Evolutionary conservation across 1,140 invertebrate species (phyloP).

Genomic region (Drusus annulatus): DNA sequence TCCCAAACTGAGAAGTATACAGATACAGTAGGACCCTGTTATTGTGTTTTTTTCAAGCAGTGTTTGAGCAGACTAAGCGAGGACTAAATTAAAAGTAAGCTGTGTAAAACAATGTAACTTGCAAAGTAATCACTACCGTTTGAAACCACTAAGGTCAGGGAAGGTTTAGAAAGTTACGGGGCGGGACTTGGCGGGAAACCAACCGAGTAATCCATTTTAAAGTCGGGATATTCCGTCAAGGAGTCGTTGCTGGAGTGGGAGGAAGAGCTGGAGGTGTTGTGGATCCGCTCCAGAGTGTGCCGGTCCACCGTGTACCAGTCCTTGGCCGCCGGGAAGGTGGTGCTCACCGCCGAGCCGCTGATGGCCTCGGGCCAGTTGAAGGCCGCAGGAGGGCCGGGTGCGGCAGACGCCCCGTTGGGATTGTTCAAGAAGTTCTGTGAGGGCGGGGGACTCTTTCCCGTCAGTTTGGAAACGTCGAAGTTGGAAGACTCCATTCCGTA

Average conservation of each 20-base stretch:
- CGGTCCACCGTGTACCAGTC: conserved; percentile 17
- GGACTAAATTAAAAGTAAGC: too few species aligned
- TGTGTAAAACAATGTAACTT: too few species aligned
- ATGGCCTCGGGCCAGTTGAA: conserved; percentile 49
- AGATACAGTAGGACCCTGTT: too few species aligned
- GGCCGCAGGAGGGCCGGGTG: neutral
- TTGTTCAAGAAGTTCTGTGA: conserved; percentile 62
- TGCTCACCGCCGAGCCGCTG: conserved; percentile 34
- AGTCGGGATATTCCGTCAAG: conserved; percentile 38
- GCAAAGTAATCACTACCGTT: too few species aligned
- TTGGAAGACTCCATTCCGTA: conserved; percentile 54
- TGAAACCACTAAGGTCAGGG: too few species aligned
- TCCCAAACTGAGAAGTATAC: too few species aligned
- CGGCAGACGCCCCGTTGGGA: neutral
- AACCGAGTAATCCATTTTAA: conserved; percentile 61
- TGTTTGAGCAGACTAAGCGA: too few species aligned
- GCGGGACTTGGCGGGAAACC: conserved; percentile 66
- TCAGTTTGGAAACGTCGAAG: conserved; percentile 65
- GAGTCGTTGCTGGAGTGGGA: conserved; percentile 46
- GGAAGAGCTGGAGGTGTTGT: conserved; percentile 16
- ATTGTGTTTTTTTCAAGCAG: too few species aligned
- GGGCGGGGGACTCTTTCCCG: conserved; percentile 67
- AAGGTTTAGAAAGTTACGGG: conserved; percentile 48
- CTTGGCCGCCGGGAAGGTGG: conserved; percentile 9
- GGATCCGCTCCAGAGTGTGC: neutral